Base-by-base conservation (phyloP, 2,113 vertebrate species). In the Tursiops truncatus region DNA sequence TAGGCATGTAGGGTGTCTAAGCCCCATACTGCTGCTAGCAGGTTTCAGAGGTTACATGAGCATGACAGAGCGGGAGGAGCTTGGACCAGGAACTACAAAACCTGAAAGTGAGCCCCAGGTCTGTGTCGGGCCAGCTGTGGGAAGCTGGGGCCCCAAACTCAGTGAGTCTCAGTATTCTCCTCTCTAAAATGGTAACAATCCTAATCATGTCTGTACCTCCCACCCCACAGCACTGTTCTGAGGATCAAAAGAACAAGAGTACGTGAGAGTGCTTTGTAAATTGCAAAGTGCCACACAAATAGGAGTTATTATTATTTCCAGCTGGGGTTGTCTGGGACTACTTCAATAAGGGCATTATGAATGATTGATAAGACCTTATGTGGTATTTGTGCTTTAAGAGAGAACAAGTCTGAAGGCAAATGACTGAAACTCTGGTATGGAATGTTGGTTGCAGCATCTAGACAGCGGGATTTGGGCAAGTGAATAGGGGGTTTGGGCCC, bases 281-380 rank as follows among this genome's bases (percentile, higher is more conserved):
- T 95, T 95, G 76, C 68, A 44, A 95, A 96, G 95, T 84, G 74
- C 90, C 94, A n/a, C 80, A 84, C 83, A 90, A 95, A 96, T 96
- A 95, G 47, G 97, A 97, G 79, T 86, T 96, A 77, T 97, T 98
- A 98, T 97, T 81, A 90, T 92, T 97, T 98, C 98, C 98, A 98
- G 90, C 95, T 97, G 97, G 65, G 7, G 63, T 94, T 94, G 94
- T 95, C 97, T 94, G 80, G 74, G 98, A 86, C 95, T 28, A 97
- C 97, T 97, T 97, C 96, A 97, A 98, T 98, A 83, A 94, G 87
- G 90, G 97, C 74, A 96, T 97, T 97, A 97, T 97, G 97, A 97
- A 96, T 97, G 98, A 98, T 96, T 96, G 97, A 97, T 98, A 97
- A 92, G 95, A 98, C 87, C 97, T 97, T 97, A 90, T 96, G 95